phyloP scores from a whole-genome alignment of 1,140 invertebrate species.

The Gryllus bimaculatus region DNA sequence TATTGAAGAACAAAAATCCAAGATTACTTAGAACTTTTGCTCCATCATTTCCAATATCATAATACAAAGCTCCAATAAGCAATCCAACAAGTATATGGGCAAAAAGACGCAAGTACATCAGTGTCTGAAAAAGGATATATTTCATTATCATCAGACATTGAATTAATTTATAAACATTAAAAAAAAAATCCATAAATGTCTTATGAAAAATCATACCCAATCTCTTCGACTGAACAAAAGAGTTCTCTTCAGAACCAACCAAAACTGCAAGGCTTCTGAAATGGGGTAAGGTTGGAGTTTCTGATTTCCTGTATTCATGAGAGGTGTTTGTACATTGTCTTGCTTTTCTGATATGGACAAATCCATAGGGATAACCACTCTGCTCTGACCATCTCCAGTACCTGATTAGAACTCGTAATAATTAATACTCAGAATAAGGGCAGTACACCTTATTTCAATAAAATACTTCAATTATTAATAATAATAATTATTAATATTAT shows the following conservation, averaged over 20 bases:
- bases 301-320: slow-evolving; percentile 56
- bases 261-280: slow-evolving; percentile 67
- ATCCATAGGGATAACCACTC: too few species aligned
- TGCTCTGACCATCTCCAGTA: too few species aligned
- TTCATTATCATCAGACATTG: neutral
- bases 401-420: too few species aligned
- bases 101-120: slow-evolving; percentile 87
- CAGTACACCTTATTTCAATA: too few species aligned
- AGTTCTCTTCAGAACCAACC: slow-evolving; percentile 67
- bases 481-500: too few species aligned
- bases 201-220: slow-evolving; percentile 49
- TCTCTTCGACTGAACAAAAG: slow-evolving; percentile 71
- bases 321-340: slow-evolving; percentile 52
- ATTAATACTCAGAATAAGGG: too few species aligned
- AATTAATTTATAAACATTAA: neutral
- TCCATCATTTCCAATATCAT: slow-evolving; percentile 87
- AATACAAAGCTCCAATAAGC: slow-evolving; percentile 85
- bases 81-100: slow-evolving; percentile 86
- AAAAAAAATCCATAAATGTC: neutral
- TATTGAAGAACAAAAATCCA: slow-evolving; percentile 94
- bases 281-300: slow-evolving; percentile 55
- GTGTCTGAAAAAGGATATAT: slow-evolving; percentile 54
- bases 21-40: slow-evolving; percentile 92
- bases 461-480: too few species aligned
- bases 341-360: slow-evolving; percentile 20